phyloP scores from a whole-genome alignment of 2,888 invertebrate genomes.

The Drosophila infuscata region DNA sequence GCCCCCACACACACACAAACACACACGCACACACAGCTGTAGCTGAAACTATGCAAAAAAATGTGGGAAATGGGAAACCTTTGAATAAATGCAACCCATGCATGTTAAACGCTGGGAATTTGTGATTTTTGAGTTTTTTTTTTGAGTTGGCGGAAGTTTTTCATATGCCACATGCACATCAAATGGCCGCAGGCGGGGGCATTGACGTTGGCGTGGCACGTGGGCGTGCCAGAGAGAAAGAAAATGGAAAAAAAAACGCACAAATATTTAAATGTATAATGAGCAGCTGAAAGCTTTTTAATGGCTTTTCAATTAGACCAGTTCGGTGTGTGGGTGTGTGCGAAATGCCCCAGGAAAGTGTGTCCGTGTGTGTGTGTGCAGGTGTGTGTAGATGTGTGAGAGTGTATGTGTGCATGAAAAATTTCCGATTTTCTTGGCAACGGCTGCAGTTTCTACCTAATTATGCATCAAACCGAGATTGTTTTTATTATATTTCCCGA shows the following conservation, averaged over 20 bases:
- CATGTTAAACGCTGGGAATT: constrained; percentile 37
- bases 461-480: constrained; percentile 59
- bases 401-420: constrained; percentile 29
- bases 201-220: neutral
- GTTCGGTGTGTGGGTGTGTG: constrained; percentile 31
- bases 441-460: constrained; percentile 52
- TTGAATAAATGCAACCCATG: constrained; percentile 45
- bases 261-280: constrained; percentile 81
- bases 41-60: constrained; percentile 19
- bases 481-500: constrained; percentile 29
- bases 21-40: neutral
- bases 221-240: constrained; percentile 46
- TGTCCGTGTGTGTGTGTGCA: constrained; percentile 1
- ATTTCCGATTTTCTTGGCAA: constrained; percentile 37
- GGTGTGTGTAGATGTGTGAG: constrained; percentile 7
- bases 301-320: constrained; percentile 81
- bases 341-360: neutral
- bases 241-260: constrained; percentile 69
- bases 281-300: constrained; percentile 81
- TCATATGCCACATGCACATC: constrained; percentile 32
- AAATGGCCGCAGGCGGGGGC: constrained; percentile 11
- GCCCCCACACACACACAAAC: neutral
- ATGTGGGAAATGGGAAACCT: constrained; percentile 28
- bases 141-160: constrained; percentile 27
- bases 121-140: constrained; percentile 15